Evolutionary conservation across 1,140 invertebrate species (phyloP).

Genomic region (Panulirus ornatus): DNA sequence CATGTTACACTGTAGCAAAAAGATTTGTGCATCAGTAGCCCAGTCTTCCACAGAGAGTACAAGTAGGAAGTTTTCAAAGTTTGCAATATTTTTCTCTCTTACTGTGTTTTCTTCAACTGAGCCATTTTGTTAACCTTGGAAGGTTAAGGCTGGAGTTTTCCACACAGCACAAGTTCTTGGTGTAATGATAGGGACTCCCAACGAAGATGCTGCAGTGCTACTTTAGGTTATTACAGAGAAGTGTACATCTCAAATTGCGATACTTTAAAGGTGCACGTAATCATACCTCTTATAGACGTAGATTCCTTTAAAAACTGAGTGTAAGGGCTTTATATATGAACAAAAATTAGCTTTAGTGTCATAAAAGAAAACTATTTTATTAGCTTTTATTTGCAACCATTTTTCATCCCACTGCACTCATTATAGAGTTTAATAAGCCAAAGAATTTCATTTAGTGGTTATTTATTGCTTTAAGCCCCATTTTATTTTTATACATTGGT

Average conservation of each 20-base stretch:
- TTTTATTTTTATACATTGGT: no score
- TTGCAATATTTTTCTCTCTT: constrained; percentile 12
- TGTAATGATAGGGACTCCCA: constrained; percentile 29
- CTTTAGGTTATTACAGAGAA: not conserved
- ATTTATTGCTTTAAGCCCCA: no score
- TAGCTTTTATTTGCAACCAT: not conserved
- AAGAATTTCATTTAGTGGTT: not conserved
- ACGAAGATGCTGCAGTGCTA: not conserved
- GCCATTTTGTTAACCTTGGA: constrained; percentile 36
- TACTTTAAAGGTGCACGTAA: constrained; percentile 22
- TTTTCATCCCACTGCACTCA: not conserved
- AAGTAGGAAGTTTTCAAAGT: constrained; percentile 42
- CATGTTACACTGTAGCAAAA: not conserved
- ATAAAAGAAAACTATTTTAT: not conserved
- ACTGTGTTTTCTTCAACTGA: not conserved
- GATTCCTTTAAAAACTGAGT: not conserved
- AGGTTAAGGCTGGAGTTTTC: constrained; percentile 19
- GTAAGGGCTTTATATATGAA: constrained; percentile 21
- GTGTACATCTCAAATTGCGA: not conserved
- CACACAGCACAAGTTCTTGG: constrained; percentile 10
- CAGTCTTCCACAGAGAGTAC: constrained; percentile 67
- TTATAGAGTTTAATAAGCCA: not conserved
- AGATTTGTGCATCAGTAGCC: constrained; percentile 27
- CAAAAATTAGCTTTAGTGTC: not conserved
- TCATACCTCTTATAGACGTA: constrained; percentile 33